These are phyloP conservation scores for Porites divaricata DNA, from an alignment of 92 coral and sea anemone species.

Conservation along the genomic window DNA sequence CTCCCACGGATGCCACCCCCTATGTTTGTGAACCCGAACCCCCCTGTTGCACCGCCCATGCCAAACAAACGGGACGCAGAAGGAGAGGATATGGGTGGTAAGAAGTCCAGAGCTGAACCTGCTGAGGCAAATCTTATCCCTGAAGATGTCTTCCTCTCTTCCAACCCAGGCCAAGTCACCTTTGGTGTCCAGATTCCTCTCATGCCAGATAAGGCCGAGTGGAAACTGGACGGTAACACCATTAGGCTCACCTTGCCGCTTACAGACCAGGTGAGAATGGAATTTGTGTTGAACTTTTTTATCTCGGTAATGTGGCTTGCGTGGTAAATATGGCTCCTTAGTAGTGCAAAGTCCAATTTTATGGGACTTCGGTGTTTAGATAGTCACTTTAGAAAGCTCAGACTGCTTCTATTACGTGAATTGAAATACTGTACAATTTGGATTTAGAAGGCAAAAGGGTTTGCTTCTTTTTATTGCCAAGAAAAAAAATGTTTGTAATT, in stretches of 20 bases:
- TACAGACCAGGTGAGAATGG: slow-evolving; percentile 87
- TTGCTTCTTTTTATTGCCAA: too few relatives aligned
- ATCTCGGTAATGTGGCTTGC: too few relatives aligned
- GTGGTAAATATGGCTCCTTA: too few relatives aligned
- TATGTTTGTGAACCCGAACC: slow-evolving; percentile 80
- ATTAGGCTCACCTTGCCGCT: slow-evolving; percentile 87
- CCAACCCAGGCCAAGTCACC: slow-evolving; percentile 80
- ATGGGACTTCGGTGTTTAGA: too few relatives aligned
- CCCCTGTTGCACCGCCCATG: slow-evolving; percentile 82
- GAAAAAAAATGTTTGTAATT: too few relatives aligned
- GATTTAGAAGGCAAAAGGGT: too few relatives aligned
- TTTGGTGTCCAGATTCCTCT: slow-evolving; percentile 92
- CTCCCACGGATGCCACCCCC: slow-evolving; percentile 90
- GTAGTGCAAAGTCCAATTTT: too few relatives aligned
- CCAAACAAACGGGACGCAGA: slow-evolving; percentile 72
- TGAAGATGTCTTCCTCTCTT: slow-evolving; percentile 78
- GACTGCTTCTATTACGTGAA: too few relatives aligned
- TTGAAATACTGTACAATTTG: too few relatives aligned
- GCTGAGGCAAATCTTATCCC: slow-evolving; percentile 95
- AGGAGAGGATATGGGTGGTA: slow-evolving; percentile 76
- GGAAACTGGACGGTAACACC: slow-evolving; percentile 93
- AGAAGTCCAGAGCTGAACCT: slow-evolving; percentile 90
- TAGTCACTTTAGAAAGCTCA: too few relatives aligned
- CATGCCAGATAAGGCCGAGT: slow-evolving; percentile 94
- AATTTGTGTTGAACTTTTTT: neutral